These are phyloP conservation scores for Phragmatobia fuliginosa DNA, from an alignment of 2,888 invertebrate genomes.

Conservation along the genomic window DNA sequence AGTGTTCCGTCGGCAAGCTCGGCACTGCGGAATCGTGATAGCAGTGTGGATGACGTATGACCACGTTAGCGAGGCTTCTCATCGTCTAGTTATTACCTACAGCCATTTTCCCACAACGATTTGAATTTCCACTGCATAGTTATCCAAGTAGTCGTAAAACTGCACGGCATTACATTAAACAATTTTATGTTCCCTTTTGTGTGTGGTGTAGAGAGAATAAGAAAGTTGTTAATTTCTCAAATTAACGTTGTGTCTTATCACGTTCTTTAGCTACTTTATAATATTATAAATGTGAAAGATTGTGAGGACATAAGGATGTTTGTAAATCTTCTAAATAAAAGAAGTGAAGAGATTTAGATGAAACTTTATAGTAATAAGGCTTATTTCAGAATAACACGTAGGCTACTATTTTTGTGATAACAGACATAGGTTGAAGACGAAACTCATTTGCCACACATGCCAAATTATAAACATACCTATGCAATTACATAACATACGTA, in stretches of 20 bases:
- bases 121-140: constrained; percentile 55
- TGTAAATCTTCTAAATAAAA: too few species aligned
- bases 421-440: too few species aligned
- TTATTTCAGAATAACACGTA: too few species aligned
- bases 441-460: too few species aligned
- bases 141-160: constrained; percentile 45
- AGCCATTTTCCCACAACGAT: constrained; percentile 51
- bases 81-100: constrained; percentile 59
- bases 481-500: too few species aligned
- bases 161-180: constrained; percentile 35
- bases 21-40: constrained; percentile 60
- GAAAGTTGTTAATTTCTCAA: background rate
- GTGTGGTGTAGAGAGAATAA: constrained; percentile 31
- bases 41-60: constrained; percentile 60
- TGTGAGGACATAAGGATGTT: too few species aligned
- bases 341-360: too few species aligned
- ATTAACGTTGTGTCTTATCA: background rate
- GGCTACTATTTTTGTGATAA: too few species aligned
- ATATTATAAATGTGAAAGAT: too few species aligned
- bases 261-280: too few species aligned
- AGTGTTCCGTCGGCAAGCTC: constrained; percentile 48
- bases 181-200: constrained; percentile 28
- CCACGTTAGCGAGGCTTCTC: constrained; percentile 54
- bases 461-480: too few species aligned
- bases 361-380: too few species aligned